These are phyloP conservation scores for Crypturellus undulatus DNA, from an alignment of 2,113 vertebrate genomes.

Conservation along the genomic window DNA sequence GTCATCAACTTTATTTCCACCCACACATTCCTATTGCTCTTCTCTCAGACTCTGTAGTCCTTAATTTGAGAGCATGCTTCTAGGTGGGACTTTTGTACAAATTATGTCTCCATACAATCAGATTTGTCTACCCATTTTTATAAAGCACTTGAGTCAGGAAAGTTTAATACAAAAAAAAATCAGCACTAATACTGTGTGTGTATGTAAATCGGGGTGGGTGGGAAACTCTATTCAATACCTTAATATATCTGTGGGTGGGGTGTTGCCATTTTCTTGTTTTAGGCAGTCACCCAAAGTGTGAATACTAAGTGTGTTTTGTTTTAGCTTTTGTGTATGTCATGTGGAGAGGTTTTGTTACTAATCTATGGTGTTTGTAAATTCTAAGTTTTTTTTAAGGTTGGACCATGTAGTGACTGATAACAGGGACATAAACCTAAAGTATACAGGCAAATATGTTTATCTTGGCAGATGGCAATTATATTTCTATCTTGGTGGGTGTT, in stretches of 20 bases:
- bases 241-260: neutral
- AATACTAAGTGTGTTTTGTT: neutral
- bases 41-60: neutral
- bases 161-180: neutral
- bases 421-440: neutral
- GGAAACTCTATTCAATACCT: neutral
- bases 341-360: neutral
- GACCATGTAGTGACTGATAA: neutral
- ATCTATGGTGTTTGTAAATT: neutral
- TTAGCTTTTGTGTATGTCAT: neutral
- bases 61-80: neutral
- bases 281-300: neutral
- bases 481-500: neutral
- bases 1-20: neutral
- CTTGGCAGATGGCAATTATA: neutral
- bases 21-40: neutral
- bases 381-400: neutral
- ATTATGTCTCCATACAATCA: neutral
- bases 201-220: neutral
- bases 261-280: neutral
- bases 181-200: neutral
- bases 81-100: neutral
- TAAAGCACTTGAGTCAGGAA: neutral
- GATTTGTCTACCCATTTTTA: neutral
- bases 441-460: neutral